Percentiles rank a stretch among this genome's conserved stretches.
These are phyloP conservation scores for Ranitomeya imitator DNA, from an alignment of 2,113 vertebrate genomes.

Conservation along the genomic window DNA sequence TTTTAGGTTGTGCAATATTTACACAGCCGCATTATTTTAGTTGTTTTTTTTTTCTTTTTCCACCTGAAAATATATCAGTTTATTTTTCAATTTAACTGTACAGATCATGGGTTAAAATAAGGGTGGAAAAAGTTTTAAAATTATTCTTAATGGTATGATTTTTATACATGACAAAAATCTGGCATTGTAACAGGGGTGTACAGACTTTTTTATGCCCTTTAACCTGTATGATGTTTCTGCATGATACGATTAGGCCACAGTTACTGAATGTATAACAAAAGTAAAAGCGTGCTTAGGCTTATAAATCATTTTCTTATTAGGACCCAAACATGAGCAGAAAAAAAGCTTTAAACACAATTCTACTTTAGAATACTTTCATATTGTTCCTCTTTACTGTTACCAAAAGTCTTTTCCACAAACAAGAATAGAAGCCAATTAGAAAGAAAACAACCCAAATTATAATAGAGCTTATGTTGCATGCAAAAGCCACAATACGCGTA, in stretches of 20 bases:
- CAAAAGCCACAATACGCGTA: constrained; percentile 2
- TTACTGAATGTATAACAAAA: background rate
- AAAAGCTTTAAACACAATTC: background rate
- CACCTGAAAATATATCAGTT: no score
- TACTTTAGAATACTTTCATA: background rate
- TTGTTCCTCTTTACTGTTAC: background rate
- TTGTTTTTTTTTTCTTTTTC: no score
- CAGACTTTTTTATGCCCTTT: background rate
- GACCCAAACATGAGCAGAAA: background rate
- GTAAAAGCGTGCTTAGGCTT: background rate
- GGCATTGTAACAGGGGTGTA: no score
- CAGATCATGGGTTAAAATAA: no score
- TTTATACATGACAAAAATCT: no score
- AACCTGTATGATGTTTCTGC: background rate
- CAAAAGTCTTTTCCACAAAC: constrained; percentile 8
- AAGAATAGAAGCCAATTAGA: constrained; percentile 38
- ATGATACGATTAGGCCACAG: background rate
- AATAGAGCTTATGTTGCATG: constrained; percentile 20
- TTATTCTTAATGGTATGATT: no score
- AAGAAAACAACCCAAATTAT: constrained; percentile 22
- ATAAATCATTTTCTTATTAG: background rate
- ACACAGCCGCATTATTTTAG: no score
- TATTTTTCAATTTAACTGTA: no score
- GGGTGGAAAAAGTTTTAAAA: no score
- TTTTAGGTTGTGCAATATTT: no score